Percentiles rank a stretch among this genome's conserved stretches.
Conservation (phyloP, 2,113 vertebrate genomes). For the Serinus canaria region DNA sequence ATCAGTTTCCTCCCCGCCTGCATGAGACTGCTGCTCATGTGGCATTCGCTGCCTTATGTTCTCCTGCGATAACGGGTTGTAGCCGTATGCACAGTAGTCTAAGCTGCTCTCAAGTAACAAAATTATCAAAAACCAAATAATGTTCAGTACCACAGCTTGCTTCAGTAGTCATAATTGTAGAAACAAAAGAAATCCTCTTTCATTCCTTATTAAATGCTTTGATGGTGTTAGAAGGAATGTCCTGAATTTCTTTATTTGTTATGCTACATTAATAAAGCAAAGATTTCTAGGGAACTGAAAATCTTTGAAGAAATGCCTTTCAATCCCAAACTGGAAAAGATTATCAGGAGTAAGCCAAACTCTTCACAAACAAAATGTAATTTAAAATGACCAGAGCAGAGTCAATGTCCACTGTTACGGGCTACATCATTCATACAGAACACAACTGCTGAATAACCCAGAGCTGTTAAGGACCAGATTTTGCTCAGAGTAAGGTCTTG, state of each 20-base stretch:
- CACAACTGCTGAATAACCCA: background rate
- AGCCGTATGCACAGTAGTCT: background rate
- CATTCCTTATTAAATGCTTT: conserved; percentile 16
- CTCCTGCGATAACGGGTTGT: background rate
- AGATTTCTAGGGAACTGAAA: background rate
- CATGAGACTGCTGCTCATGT: background rate
- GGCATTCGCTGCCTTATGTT: background rate
- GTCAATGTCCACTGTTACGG: background rate
- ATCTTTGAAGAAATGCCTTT: conserved; percentile 16
- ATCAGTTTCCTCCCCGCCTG: background rate
- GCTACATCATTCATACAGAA: background rate
- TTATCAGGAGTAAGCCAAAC: background rate
- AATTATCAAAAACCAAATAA: background rate
- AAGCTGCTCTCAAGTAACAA: conserved; percentile 30
- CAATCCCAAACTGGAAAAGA: background rate
- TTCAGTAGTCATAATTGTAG: background rate
- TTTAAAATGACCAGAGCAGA: background rate
- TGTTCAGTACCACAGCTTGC: background rate
- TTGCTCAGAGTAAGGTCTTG: background rate
- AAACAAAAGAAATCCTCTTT: conserved; percentile 51
- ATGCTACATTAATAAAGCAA: background rate
- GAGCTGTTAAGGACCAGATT: background rate
- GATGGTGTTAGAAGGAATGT: background rate
- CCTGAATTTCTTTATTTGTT: background rate
- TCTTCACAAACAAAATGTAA: background rate